Conservation (phyloP, 2,113 vertebrate species). For the Istiophorus platypterus region DNA sequence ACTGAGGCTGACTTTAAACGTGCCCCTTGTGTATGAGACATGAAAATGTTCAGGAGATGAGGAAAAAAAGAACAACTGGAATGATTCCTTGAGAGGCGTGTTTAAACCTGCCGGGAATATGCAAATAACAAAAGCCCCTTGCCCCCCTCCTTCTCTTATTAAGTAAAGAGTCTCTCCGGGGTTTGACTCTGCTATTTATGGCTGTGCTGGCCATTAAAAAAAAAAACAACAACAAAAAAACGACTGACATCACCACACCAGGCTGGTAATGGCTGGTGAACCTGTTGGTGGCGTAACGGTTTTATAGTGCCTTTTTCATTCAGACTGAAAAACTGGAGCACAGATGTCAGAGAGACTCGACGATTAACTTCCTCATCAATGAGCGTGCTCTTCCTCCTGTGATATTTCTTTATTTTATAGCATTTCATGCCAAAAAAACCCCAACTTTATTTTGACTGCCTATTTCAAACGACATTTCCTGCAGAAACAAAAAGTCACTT, state of each 20-base stretch:
- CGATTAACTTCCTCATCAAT: no score
- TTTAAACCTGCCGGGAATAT: constrained; percentile 6
- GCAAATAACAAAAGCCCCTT: neutral
- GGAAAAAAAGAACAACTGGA: neutral
- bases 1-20: accelerated
- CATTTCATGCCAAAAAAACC: no score
- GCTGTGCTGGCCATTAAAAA: constrained; percentile 8
- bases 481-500: neutral
- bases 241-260: constrained; percentile 49
- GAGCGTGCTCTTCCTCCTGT: no score
- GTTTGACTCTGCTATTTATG: constrained; percentile 41
- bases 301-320: constrained; percentile 24
- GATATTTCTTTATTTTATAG: neutral
- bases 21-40: neutral
- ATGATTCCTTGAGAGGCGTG: neutral
- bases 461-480: no score
- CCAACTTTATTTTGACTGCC: neutral
- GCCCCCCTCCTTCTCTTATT: neutral
- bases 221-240: no score
- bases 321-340: neutral
- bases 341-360: no score
- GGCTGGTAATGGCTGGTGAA: constrained; percentile 9
- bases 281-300: neutral
- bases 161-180: neutral
- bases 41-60: neutral